Evolutionary conservation across 2,113 vertebrate genomes (phyloP), one percentile per base, ranked within the genome.

Genomic region (Lophotis ruficrista): DNA sequence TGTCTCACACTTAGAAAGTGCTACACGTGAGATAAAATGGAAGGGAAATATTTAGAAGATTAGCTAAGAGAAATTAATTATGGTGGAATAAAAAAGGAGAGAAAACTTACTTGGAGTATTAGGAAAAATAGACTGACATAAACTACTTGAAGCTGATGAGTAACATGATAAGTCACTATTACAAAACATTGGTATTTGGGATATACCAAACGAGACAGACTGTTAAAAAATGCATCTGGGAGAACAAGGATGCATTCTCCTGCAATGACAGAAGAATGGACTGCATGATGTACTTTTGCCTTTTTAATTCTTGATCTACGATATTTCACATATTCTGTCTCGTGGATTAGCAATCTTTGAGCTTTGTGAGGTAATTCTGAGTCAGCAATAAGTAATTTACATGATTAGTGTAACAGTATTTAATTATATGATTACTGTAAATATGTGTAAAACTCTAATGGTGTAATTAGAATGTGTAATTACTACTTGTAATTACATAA

Each of bases 361-460:
- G 88, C 2, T n/a, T 77, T 75, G 56, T 92, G 51, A 93, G 82
- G 87, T 95, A 92, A 92, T 83, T 90, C 70, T 79, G 75, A 89
- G 83, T 91, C 61, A 96, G 94, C 61, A 94, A 87, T 95, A 76
- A 93, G 82, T 86, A 73, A 96, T 96, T 95, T 96, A 65, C 66
- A 87, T 96, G 97, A 97, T 96, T 96, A 96, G 87, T 13, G 21
- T 83, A 96, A 90, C 87, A 90, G 75, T 91, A 96, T 58, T 96
- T 97, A 97, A 96, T 93, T 95, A 87, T 45, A 83, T 71, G 78
- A 93, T 96, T 96, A 94, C 57, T 91, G 80, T 97, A 97, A 97
- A 97, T 94, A 97, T 80, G 25, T 82, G 75, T 81, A 94, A 95
- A 93, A 90, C 47, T 94, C 47, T 91, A 76, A 92, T 88, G 90